Evolutionary conservation across 2,888 invertebrate genomes (phyloP), one percentile per base, ranked within the genome.

Genomic region (Tanytarsus gracilentus): DNA sequence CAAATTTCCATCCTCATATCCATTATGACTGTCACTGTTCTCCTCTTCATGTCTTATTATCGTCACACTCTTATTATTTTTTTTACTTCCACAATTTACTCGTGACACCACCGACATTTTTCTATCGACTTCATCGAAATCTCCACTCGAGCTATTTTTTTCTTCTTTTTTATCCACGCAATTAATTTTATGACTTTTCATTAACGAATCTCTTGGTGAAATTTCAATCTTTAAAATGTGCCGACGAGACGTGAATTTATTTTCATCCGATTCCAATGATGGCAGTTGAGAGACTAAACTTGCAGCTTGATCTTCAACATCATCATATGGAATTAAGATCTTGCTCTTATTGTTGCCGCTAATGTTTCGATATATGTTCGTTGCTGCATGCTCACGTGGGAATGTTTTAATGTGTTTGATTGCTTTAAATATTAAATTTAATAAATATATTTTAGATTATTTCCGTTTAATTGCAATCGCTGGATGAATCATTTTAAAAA

Each of bases 191-290:
- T 36, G 36, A 36, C 36, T n/a, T 44, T 44, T 50, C 14, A 21
- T 30, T 30, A 9, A 11, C 26, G n/a, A 11, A 21, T 14, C 14
- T n/a, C 25, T 49, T 26, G 50, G 50, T 16, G 50, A 50, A 50
- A 50, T 50, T 50, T 50, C 14, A 16, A 50, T 50, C 16, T 50
- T 50, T 50, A 50, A 50, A 27, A 50, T 29, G 21, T 50, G 50
- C 1, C 44, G 44, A 40, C 21, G 40, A 9, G n/a, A 9, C 18
- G 9, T 44, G 18, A 14, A n/a, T 14, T 36, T 16, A 44, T 18
- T 44, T 44, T 18, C 44, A 50, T 50, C 50, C 21, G 50, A n/a
- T 25, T 50, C 50, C 50, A 27, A 27, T 50, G 50, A 50, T 29
- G 50, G 44, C 6, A 23, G 18, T 18, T 11, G 11, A 8, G 44